Base-by-base conservation (phyloP, 1,140 invertebrate species). In the Hyles euphorbiae region DNA sequence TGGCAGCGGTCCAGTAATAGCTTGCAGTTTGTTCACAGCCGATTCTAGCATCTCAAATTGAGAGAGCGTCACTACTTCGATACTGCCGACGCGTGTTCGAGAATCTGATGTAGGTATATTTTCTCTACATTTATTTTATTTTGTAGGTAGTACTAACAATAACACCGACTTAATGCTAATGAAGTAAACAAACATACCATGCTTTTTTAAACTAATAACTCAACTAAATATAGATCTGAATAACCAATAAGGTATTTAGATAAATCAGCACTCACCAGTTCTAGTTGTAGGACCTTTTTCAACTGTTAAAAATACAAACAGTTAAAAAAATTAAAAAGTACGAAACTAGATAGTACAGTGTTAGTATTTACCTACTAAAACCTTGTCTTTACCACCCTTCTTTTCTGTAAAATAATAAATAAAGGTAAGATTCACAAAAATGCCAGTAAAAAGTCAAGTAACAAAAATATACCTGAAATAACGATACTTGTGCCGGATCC, bases 41-140 rank as follows among this genome's bases (percentile, higher is more conserved):
- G 54, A 63, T 55, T 72, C 70, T 51, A 87, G 62, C 3, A 74
- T 8, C 3, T 66, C 65, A 22, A 84, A 84, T 62, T 87, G 63
- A 0, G 78, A 76, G 43, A 64, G 60, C 2, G 81, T 81, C 46
- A 87, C 83, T 32, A 87, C 81, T 7, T 80, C 80, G 40, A 83
- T 78, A 61, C 62, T 80, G 2, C 58, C 57, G 40, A 63, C 62
- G 36, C 67, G 68, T 3, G 54, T 47, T 34, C 34, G 64, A 54
- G 45, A 48, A 44, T 40, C 52, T 59, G 11, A n/a, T 11, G 40
- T 45, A 22, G 3, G n/a, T 22, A 44, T 5, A 40, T 5, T 1
- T 8, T 40, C 2, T 5, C 36, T 5, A 40, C 5, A 8, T 5
- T 40, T 40, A 5, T 40, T 40, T 40, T 36, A 1, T 5, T 5